These are phyloP conservation scores for Merluccius polli DNA, from an alignment of 2,797 vertebrate species.

Conservation along the genomic window DNA sequence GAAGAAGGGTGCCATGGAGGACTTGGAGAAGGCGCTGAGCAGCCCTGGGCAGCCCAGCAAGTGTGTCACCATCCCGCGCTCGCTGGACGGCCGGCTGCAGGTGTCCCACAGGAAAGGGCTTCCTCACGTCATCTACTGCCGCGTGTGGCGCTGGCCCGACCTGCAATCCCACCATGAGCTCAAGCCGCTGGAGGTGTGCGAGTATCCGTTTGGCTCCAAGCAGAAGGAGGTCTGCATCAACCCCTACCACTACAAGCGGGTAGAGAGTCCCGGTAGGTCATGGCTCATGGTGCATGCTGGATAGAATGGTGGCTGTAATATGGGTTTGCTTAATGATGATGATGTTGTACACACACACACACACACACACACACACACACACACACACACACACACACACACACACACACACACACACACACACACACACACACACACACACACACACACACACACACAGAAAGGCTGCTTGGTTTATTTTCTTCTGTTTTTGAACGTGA, in stretches of 20 bases:
- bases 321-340: neutral
- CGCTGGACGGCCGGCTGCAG: constrained; percentile 90
- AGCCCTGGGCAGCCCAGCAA: constrained; percentile 96
- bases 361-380: neutral
- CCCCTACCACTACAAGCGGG: constrained; percentile 98
- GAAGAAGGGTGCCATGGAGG: constrained; percentile 98
- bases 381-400: no score
- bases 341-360: neutral
- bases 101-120: constrained; percentile 96
- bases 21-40: constrained; percentile 95
- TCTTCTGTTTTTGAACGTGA: neutral
- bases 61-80: constrained; percentile 95
- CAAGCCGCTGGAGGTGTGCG: constrained; percentile 95
- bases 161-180: constrained; percentile 97
- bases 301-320: neutral
- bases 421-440: no score
- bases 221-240: constrained; percentile 99
- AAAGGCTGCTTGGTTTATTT: neutral
- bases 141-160: constrained; percentile 98
- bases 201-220: constrained; percentile 97
- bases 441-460: no score
- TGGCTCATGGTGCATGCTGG: neutral
- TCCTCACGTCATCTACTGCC: constrained; percentile 95
- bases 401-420: no score
- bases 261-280: constrained; percentile 93